Base-by-base conservation (phyloP, 2,888 invertebrate genomes). In the Nephrotoma flavescens region DNA sequence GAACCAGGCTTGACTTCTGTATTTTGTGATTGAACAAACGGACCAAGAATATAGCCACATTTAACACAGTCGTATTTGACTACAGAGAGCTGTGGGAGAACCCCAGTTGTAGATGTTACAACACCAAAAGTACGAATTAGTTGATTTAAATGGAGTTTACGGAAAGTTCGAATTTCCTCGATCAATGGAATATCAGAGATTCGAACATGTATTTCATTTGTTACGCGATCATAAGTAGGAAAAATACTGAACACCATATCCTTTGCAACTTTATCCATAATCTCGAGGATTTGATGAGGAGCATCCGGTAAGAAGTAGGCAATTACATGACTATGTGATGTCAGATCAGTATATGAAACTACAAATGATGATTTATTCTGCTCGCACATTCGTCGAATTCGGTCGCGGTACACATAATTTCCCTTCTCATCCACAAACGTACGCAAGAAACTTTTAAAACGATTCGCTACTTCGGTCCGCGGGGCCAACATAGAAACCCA, bases 291-390 rank as follows among this genome's bases (percentile, higher is more conserved):
- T 92, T 99, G 98, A 88, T 96, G 94, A 0, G 99, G 99, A 0
- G 99, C 99, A 91, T 99, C 99, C 0, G 99, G 99, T 86, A 99
- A 91, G 91, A 99, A 99, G 91, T 97, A 99, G 0, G 99, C 99
- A 85, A 99, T 92, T 0, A 97, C 97, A 90, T 98, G 97, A 90
- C 98, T 98, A 89, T 96, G 95, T 86, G 96, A 94, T 0, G 98
- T 98, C 88, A 99, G 92, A 89, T 96, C 95, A 86, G 97, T 96
- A 92, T 98, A 99, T 89, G 99, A 98, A 0, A 99, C 96, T 84
- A 96, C 95, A 90, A 99, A 96, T 86, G 97, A 98, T 0, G 97
- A 95, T 91, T 95, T 95, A 91, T 97, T 97, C 89, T 95, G 95
- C 91, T 98, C 98, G 89, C 98, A 98, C 98, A 99, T 99, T 85